Evolutionary conservation across 2,797 vertebrate genomes (phyloP), one percentile per base, ranked within the genome.

Genomic region (Pogoniulus pusillus): DNA sequence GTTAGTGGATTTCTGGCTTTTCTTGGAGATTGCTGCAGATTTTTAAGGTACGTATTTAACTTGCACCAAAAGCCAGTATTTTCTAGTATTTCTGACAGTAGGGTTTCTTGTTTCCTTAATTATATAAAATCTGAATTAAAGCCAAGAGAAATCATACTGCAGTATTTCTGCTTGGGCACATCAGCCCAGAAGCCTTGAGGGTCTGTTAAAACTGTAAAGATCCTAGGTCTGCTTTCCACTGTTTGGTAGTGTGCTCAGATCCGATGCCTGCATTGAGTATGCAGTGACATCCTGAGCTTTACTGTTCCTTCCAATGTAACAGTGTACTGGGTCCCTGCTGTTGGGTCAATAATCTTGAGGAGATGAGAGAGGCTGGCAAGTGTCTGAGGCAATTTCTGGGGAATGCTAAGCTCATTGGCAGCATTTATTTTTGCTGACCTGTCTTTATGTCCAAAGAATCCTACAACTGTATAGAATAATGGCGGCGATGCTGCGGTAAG

Each of bases 1-100:
- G 72, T 62, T 86, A 59, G 87, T 65, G 93, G 32, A 94, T 89
- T 78, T 91, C 55, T 86, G 39, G 65, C 19, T 83, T 91, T 89
- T 92, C 84, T 65, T 92, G 45, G 66, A 96, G 58, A 91, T 90
- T 58, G 71, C 11, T 77, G 16, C 19, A 68, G 18, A 57, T 74
- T 94, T 94, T 71, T 60, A 9, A 64, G 53, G 16, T 1, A 20
- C 57, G 26, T 63, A 6, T 89, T 96, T 91, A 75, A 71, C 20
- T 86, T 74, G 22, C 53, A 78, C 32, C 26, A 77, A 94, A 79
- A 69, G 62, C 5, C 29, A 9, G 55, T 49, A 29, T 66, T 77
- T 94, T 51, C 71, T 71, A 30, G 37, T 37, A 34, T 6, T 24
- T 86, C 93, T 82, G 26, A 37, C 7, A n/a, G 37, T 41, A 70